These are phyloP conservation scores for Narcine bancroftii DNA, from an alignment of 2,113 vertebrate genomes.

Conservation along the genomic window DNA sequence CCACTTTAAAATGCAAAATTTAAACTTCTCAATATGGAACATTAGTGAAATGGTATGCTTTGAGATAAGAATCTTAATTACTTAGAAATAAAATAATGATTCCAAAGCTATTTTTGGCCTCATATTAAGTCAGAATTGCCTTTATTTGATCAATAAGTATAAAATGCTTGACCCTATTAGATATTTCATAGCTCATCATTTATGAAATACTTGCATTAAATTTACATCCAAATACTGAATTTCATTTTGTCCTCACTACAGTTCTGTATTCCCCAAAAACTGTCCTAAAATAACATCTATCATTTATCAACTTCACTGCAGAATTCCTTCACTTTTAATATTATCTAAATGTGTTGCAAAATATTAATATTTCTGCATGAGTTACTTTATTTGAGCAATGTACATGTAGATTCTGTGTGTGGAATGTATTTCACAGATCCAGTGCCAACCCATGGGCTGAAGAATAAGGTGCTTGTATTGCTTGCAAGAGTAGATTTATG, in stretches of 20 bases:
- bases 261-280: background rate
- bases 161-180: too few species aligned
- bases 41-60: background rate
- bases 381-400: background rate
- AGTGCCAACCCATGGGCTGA: background rate
- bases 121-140: background rate
- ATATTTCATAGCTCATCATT: background rate
- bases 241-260: background rate
- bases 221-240: background rate
- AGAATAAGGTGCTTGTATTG: constrained; percentile 5
- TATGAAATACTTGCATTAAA: background rate
- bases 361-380: background rate
- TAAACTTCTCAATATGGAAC: background rate
- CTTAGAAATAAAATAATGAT: background rate
- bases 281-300: background rate
- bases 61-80: background rate
- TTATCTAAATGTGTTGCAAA: background rate
- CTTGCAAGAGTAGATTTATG: background rate
- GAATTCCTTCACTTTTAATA: background rate
- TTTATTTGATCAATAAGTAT: too few species aligned
- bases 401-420: background rate
- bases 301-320: background rate
- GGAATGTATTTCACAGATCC: background rate
- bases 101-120: background rate
- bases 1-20: background rate